phyloP scores from a whole-genome alignment of 2,113 vertebrate genomes.

The Hemichromis elongatus region DNA sequence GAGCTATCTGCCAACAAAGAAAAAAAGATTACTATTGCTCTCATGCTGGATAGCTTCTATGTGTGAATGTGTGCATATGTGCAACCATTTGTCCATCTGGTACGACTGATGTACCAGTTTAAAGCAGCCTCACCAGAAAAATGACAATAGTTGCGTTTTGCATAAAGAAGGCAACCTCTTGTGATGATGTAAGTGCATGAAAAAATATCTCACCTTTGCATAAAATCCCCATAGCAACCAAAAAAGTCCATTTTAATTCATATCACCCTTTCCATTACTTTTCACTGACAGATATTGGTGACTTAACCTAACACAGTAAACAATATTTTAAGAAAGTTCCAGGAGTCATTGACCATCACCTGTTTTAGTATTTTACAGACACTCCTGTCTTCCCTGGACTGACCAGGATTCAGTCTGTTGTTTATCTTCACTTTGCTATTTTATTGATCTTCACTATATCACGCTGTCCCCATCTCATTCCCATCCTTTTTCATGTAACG shows the following conservation, averaged over 20 bases:
- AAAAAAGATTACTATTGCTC: background rate
- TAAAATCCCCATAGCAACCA: background rate
- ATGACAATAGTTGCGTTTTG: background rate
- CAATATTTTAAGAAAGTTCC: background rate
- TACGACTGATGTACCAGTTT: background rate
- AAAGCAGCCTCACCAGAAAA: background rate
- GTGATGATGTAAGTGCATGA: background rate
- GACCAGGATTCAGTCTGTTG: background rate
- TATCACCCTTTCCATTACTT: background rate
- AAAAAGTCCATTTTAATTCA: background rate
- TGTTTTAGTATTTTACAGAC: background rate
- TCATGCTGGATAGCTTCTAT: background rate
- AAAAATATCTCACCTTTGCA: background rate
- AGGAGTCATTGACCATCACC: background rate
- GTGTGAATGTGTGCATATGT: slow-evolving; percentile 22
- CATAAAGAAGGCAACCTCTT: background rate
- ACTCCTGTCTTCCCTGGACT: background rate
- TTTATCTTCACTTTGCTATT: background rate
- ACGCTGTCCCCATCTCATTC: background rate
- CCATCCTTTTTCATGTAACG: background rate
- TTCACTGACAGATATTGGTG: background rate
- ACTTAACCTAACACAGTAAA: background rate
- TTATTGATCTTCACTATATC: background rate
- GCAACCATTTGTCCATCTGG: background rate
- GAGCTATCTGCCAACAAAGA: background rate